phyloP scores from a whole-genome alignment of 2,888 invertebrate species.

The Agelastica alni region DNA sequence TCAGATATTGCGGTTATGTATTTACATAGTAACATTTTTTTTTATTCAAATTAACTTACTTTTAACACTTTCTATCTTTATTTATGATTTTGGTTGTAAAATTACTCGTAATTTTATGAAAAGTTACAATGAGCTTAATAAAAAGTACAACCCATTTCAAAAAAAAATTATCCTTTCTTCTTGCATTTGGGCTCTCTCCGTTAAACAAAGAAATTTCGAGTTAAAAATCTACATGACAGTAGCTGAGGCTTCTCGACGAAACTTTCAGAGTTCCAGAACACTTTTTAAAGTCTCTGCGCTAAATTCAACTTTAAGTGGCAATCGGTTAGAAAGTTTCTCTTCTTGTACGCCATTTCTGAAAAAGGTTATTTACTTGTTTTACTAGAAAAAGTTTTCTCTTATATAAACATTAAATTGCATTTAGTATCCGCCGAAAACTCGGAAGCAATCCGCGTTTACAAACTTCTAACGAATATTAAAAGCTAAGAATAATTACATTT shows the following conservation, averaged over 20 bases:
- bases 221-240: slow-evolving; percentile 26
- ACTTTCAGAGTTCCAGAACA: slow-evolving; percentile 26
- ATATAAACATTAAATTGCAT: slow-evolving; percentile 40
- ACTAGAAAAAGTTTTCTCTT: slow-evolving; percentile 41
- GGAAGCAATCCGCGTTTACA: slow-evolving; percentile 18
- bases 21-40: too few relatives aligned
- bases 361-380: slow-evolving; percentile 45
- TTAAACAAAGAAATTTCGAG: slow-evolving; percentile 18
- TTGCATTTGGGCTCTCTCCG: not conserved
- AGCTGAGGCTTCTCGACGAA: slow-evolving; percentile 20
- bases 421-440: slow-evolving; percentile 24
- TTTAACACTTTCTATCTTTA: too few relatives aligned
- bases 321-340: slow-evolving; percentile 45
- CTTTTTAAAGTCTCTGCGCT: slow-evolving; percentile 47
- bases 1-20: too few relatives aligned
- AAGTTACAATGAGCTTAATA: too few relatives aligned
- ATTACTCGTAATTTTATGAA: too few relatives aligned
- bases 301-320: slow-evolving; percentile 55
- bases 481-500: slow-evolving; percentile 15
- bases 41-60: too few relatives aligned
- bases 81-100: too few relatives aligned
- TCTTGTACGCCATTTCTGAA: slow-evolving; percentile 41
- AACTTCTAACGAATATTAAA: slow-evolving; percentile 12
- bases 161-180: not conserved
- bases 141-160: too few relatives aligned